These are phyloP conservation scores for Diabrotica undecimpunctata DNA, from an alignment of 1,140 invertebrate genomes.

Conservation along the genomic window DNA sequence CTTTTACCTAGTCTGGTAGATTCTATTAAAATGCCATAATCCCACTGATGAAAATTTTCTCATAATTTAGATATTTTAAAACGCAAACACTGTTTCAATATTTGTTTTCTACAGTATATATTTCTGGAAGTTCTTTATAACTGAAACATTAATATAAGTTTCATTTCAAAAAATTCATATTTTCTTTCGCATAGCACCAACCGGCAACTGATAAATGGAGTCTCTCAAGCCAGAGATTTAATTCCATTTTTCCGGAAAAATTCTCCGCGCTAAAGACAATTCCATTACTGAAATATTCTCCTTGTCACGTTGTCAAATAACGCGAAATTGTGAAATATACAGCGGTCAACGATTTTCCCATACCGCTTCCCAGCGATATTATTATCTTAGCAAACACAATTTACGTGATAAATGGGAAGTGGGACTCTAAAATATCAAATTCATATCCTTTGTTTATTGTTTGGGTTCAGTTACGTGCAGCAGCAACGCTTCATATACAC, in stretches of 20 bases:
- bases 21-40: too few relatives aligned
- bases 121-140: too few relatives aligned
- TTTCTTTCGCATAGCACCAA: neutral
- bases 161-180: neutral
- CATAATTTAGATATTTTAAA: too few relatives aligned
- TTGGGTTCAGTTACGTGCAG: neutral
- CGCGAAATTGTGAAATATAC: neutral
- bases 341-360: neutral
- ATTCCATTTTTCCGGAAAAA: neutral
- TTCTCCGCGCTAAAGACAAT: neutral
- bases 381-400: conserved; percentile 13
- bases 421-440: conserved; percentile 15
- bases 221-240: neutral
- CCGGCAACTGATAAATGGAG: neutral
- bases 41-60: too few relatives aligned
- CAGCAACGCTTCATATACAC: neutral
- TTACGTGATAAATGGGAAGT: conserved; percentile 12
- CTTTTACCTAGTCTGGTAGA: too few relatives aligned
- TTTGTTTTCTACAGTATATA: too few relatives aligned
- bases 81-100: too few relatives aligned
- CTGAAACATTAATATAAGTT: neutral
- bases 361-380: neutral
- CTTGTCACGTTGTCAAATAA: neutral
- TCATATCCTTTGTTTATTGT: conserved; percentile 4
- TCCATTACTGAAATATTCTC: neutral